phyloP scores from a whole-genome alignment of 2,113 vertebrate species.

The Dromiciops gliroides region DNA sequence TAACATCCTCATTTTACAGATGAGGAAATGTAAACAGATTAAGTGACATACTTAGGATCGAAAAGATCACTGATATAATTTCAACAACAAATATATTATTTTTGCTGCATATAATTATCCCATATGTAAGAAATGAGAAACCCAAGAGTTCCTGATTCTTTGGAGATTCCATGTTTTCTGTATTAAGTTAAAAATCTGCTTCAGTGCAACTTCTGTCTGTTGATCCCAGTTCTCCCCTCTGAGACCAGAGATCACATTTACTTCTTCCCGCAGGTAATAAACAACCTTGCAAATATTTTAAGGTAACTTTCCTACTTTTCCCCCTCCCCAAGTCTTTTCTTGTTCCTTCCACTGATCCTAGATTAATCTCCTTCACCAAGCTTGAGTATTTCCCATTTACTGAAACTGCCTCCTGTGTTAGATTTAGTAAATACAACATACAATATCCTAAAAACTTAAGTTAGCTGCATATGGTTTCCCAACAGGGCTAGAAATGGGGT shows the following conservation, averaged over 20 bases:
- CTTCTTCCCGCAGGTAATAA: background rate
- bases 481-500: conserved; percentile 46
- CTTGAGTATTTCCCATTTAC: background rate
- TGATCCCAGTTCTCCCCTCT: background rate
- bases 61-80: background rate
- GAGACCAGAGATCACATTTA: background rate
- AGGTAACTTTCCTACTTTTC: background rate
- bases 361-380: background rate
- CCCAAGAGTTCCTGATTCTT: background rate
- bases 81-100: background rate
- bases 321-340: background rate
- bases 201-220: background rate
- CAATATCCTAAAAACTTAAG: conserved; percentile 41
- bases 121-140: too few relatives aligned
- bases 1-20: conserved; percentile 1
- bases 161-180: background rate
- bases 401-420: conserved; percentile 15
- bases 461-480: conserved; percentile 49
- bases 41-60: conserved; percentile 16
- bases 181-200: background rate
- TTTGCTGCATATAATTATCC: background rate
- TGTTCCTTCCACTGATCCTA: background rate
- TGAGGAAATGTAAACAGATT: background rate
- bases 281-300: background rate
- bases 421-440: background rate